Conservation (phyloP, 2,797 vertebrate genomes). For the Clarias laeviceps region DNA sequence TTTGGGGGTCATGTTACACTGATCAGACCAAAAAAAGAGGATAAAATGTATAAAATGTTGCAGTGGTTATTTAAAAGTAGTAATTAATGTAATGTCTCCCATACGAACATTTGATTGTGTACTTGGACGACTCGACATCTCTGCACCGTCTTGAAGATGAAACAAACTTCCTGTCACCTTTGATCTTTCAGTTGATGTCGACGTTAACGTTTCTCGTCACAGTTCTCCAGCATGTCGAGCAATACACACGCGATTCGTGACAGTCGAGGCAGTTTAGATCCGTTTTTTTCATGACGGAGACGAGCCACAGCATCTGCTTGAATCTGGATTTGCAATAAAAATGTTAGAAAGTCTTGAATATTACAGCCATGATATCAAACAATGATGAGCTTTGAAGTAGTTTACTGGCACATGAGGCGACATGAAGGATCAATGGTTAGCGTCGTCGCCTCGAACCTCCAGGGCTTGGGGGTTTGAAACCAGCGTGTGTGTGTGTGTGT, state of each 20-base stretch:
- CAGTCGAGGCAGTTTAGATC: not conserved
- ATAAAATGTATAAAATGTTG: too few relatives aligned
- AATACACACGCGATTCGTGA: not conserved
- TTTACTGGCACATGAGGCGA: too few relatives aligned
- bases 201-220: not conserved
- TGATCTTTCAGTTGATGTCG: not conserved
- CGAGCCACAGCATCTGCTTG: not conserved
- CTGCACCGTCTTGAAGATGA: not conserved
- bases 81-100: too few relatives aligned
- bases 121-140: not conserved
- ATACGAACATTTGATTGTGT: too few relatives aligned
- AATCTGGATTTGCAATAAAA: not conserved
- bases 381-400: not conserved
- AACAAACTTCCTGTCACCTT: not conserved
- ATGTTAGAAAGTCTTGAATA: not conserved
- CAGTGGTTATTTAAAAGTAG: too few relatives aligned
- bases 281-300: too few relatives aligned
- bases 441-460: too few relatives aligned
- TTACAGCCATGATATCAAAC: not conserved
- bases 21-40: too few relatives aligned
- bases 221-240: not conserved
- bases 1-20: too few relatives aligned
- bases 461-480: too few relatives aligned
- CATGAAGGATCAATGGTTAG: too few relatives aligned
- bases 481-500: too few relatives aligned